Percentiles rank a stretch among this genome's conserved stretches.
These are phyloP conservation scores for Mesodorylaimus sp. DNA, from an alignment of 2,888 invertebrate species.

Conservation along the genomic window DNA sequence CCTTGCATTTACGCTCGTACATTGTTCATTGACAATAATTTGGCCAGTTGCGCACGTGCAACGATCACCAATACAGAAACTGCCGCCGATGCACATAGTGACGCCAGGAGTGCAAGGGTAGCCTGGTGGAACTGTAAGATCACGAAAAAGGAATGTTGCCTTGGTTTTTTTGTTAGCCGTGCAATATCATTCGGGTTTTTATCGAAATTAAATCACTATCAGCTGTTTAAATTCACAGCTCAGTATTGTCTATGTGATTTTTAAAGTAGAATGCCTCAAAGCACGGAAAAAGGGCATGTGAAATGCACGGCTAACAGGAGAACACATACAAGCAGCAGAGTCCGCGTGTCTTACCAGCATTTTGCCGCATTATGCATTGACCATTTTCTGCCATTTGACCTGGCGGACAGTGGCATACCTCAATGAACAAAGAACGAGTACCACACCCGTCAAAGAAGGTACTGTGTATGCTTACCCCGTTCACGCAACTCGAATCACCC, in stretches of 20 bases:
- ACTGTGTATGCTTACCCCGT: no score
- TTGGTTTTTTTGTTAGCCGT: neutral
- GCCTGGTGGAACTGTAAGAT: conserved; percentile 8
- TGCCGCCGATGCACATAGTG: conserved; percentile 22
- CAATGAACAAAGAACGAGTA: no score
- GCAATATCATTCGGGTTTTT: no score
- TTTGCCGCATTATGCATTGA: conserved; percentile 12
- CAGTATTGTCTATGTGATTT: no score
- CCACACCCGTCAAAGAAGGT: no score
- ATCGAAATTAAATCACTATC: no score
- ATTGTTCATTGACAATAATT: neutral
- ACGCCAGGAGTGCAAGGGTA: neutral
- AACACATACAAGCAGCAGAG: neutral
- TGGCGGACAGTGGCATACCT: conserved; percentile 21
- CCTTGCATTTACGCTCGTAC: conserved; percentile 5
- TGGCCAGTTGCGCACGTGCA: conserved; percentile 24
- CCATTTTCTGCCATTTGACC: conserved; percentile 15
- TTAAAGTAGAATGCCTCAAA: no score
- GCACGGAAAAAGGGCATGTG: no score
- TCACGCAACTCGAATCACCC: conserved; percentile 22
- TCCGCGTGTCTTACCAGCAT: neutral
- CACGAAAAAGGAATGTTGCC: no score
- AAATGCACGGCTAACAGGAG: neutral
- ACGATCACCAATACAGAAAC: conserved; percentile 23
- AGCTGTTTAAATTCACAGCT: no score